Conservation (phyloP, 2,888 invertebrate species). For the Hypselothyrea guttata region DNA sequence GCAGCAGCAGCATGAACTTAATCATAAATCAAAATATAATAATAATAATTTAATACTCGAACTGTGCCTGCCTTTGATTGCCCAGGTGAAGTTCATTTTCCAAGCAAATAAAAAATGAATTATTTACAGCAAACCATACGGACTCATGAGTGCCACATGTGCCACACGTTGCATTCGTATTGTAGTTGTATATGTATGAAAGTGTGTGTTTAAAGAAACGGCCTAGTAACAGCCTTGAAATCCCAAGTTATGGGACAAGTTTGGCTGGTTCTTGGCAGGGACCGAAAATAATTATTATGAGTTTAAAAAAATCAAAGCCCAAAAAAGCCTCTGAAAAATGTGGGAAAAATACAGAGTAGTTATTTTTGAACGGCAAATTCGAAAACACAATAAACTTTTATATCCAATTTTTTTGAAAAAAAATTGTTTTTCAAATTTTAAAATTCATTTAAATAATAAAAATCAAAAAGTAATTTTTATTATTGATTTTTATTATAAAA, state of each 20-base stretch:
- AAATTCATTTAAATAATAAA: too few relatives aligned
- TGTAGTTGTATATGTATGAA: slow-evolving; percentile 9
- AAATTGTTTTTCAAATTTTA: too few relatives aligned
- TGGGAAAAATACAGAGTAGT: too few relatives aligned
- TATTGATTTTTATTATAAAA: too few relatives aligned
- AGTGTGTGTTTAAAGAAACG: too few relatives aligned
- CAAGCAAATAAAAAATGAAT: slow-evolving; percentile 52
- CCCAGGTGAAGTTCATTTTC: slow-evolving; percentile 49
- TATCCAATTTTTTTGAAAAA: too few relatives aligned
- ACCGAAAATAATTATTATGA: too few relatives aligned
- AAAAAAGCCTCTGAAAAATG: too few relatives aligned
- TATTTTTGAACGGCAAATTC: too few relatives aligned
- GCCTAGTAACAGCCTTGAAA: slow-evolving; percentile 14
- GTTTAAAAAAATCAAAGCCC: too few relatives aligned
- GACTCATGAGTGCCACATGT: slow-evolving; percentile 1
- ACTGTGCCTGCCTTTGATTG: slow-evolving; percentile 26
- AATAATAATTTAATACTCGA: slow-evolving; percentile 38
- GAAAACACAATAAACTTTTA: too few relatives aligned
- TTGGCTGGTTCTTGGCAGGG: slow-evolving; percentile 20
- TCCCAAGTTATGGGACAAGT: slow-evolving; percentile 38
- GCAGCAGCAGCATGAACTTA: slow-evolving; percentile 23
- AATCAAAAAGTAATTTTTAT: too few relatives aligned
- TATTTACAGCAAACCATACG: slow-evolving; percentile 35
- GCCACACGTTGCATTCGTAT: slow-evolving; percentile 23
- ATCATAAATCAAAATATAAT: slow-evolving; percentile 45